Percentiles rank a stretch among this genome's conserved stretches.
These are phyloP conservation scores for Pterocles burchelli DNA, from an alignment of 2,113 vertebrate species.

Conservation along the genomic window DNA sequence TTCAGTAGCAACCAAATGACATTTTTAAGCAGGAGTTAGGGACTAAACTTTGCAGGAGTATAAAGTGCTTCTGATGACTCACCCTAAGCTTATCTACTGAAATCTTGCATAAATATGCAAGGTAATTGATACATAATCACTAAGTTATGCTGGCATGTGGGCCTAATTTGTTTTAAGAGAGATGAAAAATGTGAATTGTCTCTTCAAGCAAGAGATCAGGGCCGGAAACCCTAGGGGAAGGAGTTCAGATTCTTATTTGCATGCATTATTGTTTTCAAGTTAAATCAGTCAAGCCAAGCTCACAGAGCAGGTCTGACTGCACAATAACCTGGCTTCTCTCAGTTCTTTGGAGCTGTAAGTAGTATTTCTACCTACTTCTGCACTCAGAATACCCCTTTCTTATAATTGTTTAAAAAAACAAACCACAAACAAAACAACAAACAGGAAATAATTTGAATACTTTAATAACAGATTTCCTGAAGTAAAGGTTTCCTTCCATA, in stretches of 20 bases:
- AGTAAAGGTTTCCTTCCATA: not conserved
- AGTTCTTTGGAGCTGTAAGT: not conserved
- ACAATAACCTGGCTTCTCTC: not conserved
- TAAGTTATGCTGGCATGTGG: conserved; percentile 24
- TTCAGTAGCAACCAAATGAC: not conserved
- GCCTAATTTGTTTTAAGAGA: conserved; percentile 47
- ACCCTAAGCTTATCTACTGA: not conserved
- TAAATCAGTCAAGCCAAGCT: not conserved
- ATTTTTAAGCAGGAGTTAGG: not conserved
- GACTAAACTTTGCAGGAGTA: not conserved
- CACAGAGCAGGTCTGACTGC: not conserved
- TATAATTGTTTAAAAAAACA: not conserved
- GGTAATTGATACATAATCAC: conserved; percentile 25
- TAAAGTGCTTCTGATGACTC: conserved; percentile 1
- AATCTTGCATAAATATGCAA: not conserved
- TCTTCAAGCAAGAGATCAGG: conserved; percentile 15
- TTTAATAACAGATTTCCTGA: not conserved
- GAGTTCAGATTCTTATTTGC: not conserved
- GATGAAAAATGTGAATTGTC: conserved; percentile 25
- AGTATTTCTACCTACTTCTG: not conserved
- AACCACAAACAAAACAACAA: not conserved
- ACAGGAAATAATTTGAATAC: not conserved
- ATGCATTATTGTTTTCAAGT: not conserved
- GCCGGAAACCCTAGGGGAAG: conserved; percentile 29
- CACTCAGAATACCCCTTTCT: not conserved